Evolutionary conservation across 1,140 invertebrate species (phyloP), one percentile per base, ranked within the genome.

Genomic region (Leptinotarsa undecemlineata): DNA sequence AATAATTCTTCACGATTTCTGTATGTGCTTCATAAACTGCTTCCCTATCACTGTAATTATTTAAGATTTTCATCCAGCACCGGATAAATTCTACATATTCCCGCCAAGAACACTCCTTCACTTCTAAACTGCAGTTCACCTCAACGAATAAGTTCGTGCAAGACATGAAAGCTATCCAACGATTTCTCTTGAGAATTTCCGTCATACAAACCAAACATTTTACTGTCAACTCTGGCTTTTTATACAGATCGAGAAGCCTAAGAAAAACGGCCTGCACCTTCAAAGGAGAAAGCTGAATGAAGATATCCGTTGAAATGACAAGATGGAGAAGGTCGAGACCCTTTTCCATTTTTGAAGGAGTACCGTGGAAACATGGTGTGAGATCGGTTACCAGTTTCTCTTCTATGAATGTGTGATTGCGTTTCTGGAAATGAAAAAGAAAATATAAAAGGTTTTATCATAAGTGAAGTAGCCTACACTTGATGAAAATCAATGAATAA

Each of bases 41-140:
- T 2, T 62, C 57, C 13, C n/a, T 42, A 14, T 6, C 13, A 17
- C 60, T 42, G 15, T 13, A 15, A 17, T 48, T 72, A 14, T 21
- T 63, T 61, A 72, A 64, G n/a, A 33, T 64, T 48, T 72, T 72
- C 17, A 72, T n/a, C 71, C 71, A 72, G 33, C 17, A 23, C 23
- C 47, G 63, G 21, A 72, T 20, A 23, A 72, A 72, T 19, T 11
- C 42, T 19, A 72, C 11, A 64, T 66, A 72, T 23, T 72, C 71
- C n/a, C 15, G 60, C 33, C 8, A 33, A 63, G 71, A 72, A 15
- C 23, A 33, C 19, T 72, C 21, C 21, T 72, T 61, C 8, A 72
- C 62, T 20, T n/a, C 60, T n/a, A 64, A 21, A 48, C 61, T 48
- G 62, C 71, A 72, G 17, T 33, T 63, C 4, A 64, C 13, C 26